Base-by-base conservation (phyloP, 2,797 vertebrate species). In the Peromyscus melanophrys region DNA sequence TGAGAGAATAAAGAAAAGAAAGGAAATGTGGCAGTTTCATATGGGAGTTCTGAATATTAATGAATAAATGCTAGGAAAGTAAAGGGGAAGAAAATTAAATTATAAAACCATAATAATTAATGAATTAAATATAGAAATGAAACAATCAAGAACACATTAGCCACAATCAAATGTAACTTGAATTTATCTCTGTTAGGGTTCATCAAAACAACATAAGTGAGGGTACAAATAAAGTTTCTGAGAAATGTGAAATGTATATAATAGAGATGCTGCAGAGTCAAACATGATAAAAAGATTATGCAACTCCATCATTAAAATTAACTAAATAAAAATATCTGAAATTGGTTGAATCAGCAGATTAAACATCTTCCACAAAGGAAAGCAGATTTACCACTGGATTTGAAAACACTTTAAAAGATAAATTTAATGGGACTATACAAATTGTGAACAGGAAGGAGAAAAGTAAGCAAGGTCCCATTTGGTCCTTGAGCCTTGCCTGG, bases 271-370 rank as follows among this genome's bases (percentile, higher is more conserved):
- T 69, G 4, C 34, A 52, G 10, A 77, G 37, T 57, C 23, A 63
- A 65, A 43, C 46, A 27, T 29, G 4, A 37, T 17, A 59, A 61
- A n/a, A 63, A 49, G 25, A 21, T 76, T 67, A 49, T 63, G 61
- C 75, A 37, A 87, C 46, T 69, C 69, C 46, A 46, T 96, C 82
- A 92, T 40, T 34, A 78, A 93, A 82, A 92, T 61, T 78, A 82
- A 65, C 37, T 55, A 49, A 82, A 49, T 21, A 83, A 77, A 8
- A 90, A 59, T 34, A 83, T 37, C 34, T 43, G 29, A 90, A 94
- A 85, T 23, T 77, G n/a, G 46, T 77, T 43, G 69, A 92, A 59
- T 55, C 73, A n/a, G 21, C 31, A 83, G n/a, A 67, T 90, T 34
- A 78, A 87, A 95, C 85, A 34, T 61, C 13, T 87, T 59, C 8